Evolutionary conservation across 1,140 invertebrate species (phyloP).

Genomic region (Euwallacea fornicatus): DNA sequence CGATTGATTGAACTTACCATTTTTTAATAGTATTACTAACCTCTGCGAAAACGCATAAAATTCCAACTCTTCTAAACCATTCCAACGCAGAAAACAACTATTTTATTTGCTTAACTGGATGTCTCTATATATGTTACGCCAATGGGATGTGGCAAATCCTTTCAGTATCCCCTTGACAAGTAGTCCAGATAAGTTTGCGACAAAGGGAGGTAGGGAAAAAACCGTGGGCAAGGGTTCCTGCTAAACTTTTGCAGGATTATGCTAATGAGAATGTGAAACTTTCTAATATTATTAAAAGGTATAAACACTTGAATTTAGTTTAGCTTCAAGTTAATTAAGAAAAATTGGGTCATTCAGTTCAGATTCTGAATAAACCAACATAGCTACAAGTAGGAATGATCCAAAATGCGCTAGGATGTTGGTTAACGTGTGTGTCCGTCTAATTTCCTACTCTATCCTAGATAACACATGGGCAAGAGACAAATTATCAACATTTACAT

Average conservation of each 20-base stretch:
- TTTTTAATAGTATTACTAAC: no score
- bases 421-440: neutral
- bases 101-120: no score
- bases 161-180: constrained; percentile 35
- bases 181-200: constrained; percentile 31
- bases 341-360: neutral
- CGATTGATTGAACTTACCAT: no score
- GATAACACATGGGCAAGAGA: constrained; percentile 20
- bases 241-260: constrained; percentile 31
- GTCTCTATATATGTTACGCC: neutral
- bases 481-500: constrained; percentile 41
- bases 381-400: neutral
- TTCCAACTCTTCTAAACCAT: no score
- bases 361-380: neutral
- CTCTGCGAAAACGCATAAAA: no score
- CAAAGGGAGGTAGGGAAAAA: constrained; percentile 17
- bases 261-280: constrained; percentile 24
- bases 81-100: no score
- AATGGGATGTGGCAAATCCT: constrained; percentile 18
- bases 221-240: constrained; percentile 23
- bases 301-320: constrained; percentile 15
- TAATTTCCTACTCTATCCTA: constrained; percentile 9
- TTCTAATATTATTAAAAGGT: constrained; percentile 25
- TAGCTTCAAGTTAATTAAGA: neutral
- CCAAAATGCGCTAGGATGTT: neutral